Evolutionary conservation across 2,797 vertebrate species (phyloP).

Genomic region (Mallotus villosus): DNA sequence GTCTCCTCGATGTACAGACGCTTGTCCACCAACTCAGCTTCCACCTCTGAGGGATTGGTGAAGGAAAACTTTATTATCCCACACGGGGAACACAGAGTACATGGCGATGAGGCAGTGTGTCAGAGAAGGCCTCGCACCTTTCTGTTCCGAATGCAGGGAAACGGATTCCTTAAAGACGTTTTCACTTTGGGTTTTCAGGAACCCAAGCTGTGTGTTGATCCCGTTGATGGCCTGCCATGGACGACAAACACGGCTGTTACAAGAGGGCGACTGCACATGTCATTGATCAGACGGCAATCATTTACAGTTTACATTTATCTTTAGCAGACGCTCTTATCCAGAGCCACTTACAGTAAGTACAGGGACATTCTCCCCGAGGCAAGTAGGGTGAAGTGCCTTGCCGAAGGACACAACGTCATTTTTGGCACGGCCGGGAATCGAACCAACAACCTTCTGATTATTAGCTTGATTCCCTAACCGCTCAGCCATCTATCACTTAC

Average conservation of each 20-base stretch:
- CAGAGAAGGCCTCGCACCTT: conserved; percentile 70
- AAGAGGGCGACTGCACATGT: no score
- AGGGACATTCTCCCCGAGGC: no score
- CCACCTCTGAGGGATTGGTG: conserved; percentile 62
- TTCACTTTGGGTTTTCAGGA: conserved; percentile 79
- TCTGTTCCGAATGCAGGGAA: conserved; percentile 76
- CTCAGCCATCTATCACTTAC: conserved; percentile 69
- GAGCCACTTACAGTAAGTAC: no score
- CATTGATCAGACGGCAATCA: no score
- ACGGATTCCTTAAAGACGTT: conserved; percentile 79
- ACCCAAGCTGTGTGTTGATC: conserved; percentile 81
- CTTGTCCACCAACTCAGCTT: conserved; percentile 71
- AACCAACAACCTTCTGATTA: no score
- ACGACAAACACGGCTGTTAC: conserved; percentile 10
- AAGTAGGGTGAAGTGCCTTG: no score
- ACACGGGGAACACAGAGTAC: neutral
- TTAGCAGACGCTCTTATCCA: no score
- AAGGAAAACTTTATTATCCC: neutral
- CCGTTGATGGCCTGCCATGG: conserved; percentile 78
- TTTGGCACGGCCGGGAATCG: no score
- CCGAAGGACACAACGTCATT: no score
- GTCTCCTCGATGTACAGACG: conserved; percentile 80
- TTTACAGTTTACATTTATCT: no score
- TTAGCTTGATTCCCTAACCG: no score
- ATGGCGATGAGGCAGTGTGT: neutral